Base-by-base conservation (phyloP, 2,888 invertebrate genomes). In the Zootermopsis nevadensis region DNA sequence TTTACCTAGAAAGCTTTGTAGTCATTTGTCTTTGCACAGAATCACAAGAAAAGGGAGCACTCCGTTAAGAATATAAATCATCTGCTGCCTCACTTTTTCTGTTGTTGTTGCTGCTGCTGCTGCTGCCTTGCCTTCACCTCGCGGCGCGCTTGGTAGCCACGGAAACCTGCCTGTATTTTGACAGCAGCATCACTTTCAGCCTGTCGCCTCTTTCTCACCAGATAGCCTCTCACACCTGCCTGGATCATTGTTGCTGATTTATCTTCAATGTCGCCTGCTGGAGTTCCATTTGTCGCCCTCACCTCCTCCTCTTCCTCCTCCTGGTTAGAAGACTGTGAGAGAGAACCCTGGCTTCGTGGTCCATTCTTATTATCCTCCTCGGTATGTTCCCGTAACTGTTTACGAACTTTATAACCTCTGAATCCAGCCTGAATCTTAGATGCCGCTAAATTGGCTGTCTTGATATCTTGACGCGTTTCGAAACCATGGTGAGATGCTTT, bases 191-290 rank as follows among this genome's bases (percentile, higher is more conserved):
- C 87, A 35, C 87, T 87, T 8, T 88, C 89, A 10, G 86, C 86
- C 86, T 90, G 90, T 83, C 91, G 91, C 81, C 90, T 88, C 86
- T 91, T 90, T 77, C 94, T 90, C 60, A 93, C 93, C 87, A 94
- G 91, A 87, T 92, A 94, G 2, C 94, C 94, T 84, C 94, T 91
- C 76, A 94, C 93, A 77, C 94, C 93, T 8, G 94, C 93, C 89
- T 94, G 94, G 86, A 94, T 94, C 86, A 92, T 92, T 4, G 92
- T 93, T 27, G 79, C 79, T 12, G 67, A 35, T n/a, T 38, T 33
- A 27, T 38, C 48, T 27, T 83, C 83, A 53, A 31, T 31, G 12
- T 82, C 82, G 22, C 67, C 69, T 30, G 48, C 67, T 31, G 76
- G 38, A 15, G 31, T 35, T 35, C n/a, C n/a, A 19, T 66, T 66